Evolutionary conservation across 2,888 invertebrate genomes (phyloP), one percentile per base, ranked within the genome.

Genomic region (Alloplasta piceator): DNA sequence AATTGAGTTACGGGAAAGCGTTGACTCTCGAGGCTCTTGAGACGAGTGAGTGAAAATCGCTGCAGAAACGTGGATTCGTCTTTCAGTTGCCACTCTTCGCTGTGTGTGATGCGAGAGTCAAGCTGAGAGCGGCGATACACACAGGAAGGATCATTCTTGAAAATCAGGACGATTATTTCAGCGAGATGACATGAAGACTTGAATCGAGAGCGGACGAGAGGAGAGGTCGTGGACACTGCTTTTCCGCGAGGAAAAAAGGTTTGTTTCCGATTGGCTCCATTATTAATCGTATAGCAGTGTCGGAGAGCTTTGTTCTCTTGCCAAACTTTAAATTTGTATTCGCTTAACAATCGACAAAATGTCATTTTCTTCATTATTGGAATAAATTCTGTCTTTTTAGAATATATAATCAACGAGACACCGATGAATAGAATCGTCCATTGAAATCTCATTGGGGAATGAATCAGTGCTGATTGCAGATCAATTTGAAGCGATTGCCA

Each of bases 381-480:
- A 26, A 26, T 26, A 26, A 26, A 26, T 26, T 26, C 26, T 26
- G 26, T 26, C 26, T 26, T 2, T 26, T 26, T 26, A 26, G 26
- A 26, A 26, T 26, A 3, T 26, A 26, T 26, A 26, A 26, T 26
- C 26, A 26, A 26, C 26, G 26, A 26, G 3, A 26, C 26, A 26
- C 1, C 41, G 38, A n/a, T 41, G 14, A 63, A 55, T 56, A 12
- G 36, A 41, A 67, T 60, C 16, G 60, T 64, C 64, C 56, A 68
- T 73, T 58, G 16, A 5, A n/a, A 26, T 26, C 38, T 63, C 52
- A 77, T 73, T 39, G 38, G 39, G 5, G 38, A 58, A 70, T 73
- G 73, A 81, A 64, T 77, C 58, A 60, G 64, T 66, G 46, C 55
- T 77, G 77, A 81, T 80, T 77, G 66, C 63, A 58, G 43, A 68